Percentiles rank a stretch among this genome's conserved stretches.
These are phyloP conservation scores for Leucophenga maculata DNA, from an alignment of 2,888 invertebrate species.

Conservation along the genomic window DNA sequence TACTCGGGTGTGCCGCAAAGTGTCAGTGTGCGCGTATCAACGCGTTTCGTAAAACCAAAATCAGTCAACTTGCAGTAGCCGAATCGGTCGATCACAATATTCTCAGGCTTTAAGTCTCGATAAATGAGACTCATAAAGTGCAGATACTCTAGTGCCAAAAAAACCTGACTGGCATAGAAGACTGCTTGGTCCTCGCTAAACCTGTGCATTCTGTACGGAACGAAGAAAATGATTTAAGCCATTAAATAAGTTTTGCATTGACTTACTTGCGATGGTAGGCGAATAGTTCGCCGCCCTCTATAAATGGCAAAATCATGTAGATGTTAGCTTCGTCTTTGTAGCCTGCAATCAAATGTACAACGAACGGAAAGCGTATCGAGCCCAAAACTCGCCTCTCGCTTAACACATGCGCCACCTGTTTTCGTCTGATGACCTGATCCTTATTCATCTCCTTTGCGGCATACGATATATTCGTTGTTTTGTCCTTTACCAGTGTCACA, in stretches of 20 bases:
- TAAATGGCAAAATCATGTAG: conserved; percentile 86
- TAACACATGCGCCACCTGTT: conserved; percentile 88
- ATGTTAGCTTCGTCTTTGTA: conserved; percentile 88
- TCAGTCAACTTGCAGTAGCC: conserved; percentile 89
- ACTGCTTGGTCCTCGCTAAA: conserved; percentile 84
- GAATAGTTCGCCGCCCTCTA: conserved; percentile 90
- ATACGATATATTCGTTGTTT: not conserved
- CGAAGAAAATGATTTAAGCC: not conserved
- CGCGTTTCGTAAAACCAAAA: conserved; percentile 89
- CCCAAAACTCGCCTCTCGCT: conserved; percentile 91
- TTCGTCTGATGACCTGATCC: conserved; percentile 85
- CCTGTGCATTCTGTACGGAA: conserved; percentile 54
- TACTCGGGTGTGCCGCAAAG: conserved; percentile 96
- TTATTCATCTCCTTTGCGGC: conserved; percentile 72
- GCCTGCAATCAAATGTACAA: conserved; percentile 85
- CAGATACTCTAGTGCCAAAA: conserved; percentile 89
- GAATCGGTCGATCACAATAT: conserved; percentile 82
- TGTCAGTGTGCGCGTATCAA: conserved; percentile 85
- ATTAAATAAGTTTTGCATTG: not conserved
- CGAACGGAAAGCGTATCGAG: conserved; percentile 88
- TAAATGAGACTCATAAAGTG: conserved; percentile 89
- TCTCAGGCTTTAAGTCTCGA: conserved; percentile 91
- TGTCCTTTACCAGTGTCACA: not conserved
- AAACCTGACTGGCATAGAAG: conserved; percentile 91
- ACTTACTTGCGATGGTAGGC: conserved; percentile 77